Percentiles rank a stretch among this genome's conserved stretches.
phyloP scores from a whole-genome alignment of 2,113 vertebrate species.

The Peromyscus californicus region DNA sequence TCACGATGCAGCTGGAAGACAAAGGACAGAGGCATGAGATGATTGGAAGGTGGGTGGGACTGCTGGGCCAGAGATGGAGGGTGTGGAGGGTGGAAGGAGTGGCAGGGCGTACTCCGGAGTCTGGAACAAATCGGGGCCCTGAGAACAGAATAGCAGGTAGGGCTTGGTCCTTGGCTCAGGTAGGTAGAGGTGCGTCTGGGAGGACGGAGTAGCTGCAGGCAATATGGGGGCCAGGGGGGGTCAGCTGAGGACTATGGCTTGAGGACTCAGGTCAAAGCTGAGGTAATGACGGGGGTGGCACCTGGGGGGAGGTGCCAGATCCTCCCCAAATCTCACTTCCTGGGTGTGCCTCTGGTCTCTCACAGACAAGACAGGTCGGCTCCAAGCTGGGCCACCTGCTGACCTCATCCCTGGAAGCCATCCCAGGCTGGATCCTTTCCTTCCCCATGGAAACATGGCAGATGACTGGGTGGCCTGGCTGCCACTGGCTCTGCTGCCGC shows the following conservation, averaged over 20 bases:
- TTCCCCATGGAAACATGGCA: background rate
- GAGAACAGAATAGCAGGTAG: background rate
- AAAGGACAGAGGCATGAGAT: background rate
- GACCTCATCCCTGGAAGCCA: conserved; percentile 36
- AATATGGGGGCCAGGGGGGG: background rate
- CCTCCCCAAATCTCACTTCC: background rate
- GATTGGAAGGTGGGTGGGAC: background rate
- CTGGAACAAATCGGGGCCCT: background rate
- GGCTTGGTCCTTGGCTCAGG: background rate
- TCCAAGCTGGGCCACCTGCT: conserved; percentile 31
- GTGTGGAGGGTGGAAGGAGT: too few relatives aligned
- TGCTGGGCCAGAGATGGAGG: too few relatives aligned
- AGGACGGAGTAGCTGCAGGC: background rate
- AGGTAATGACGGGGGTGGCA: background rate
- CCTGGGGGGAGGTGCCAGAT: background rate
- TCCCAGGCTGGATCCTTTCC: background rate
- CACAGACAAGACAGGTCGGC: conserved; percentile 18
- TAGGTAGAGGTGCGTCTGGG: background rate
- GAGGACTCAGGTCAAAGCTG: background rate
- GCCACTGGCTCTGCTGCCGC: background rate
- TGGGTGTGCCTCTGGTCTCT: conserved; percentile 7
- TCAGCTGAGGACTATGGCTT: background rate
- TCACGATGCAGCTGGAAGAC: background rate
- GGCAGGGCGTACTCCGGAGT: background rate
- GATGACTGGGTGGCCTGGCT: background rate